Conservation (phyloP, 1,140 invertebrate species). For the Diabrotica undecimpunctata region DNA sequence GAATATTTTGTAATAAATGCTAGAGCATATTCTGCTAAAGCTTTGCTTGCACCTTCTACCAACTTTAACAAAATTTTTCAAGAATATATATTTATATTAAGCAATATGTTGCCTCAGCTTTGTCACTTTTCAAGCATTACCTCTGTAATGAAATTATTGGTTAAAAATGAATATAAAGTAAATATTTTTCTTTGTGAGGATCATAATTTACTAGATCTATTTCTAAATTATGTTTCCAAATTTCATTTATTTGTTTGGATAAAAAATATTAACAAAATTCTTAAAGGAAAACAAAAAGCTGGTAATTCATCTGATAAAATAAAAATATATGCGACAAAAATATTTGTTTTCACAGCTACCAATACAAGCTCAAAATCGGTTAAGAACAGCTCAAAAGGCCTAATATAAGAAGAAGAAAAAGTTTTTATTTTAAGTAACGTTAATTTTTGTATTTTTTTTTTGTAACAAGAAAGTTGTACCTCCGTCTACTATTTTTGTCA, state of each 20-base stretch:
- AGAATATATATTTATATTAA: background rate
- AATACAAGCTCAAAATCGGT: too few relatives aligned
- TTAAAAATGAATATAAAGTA: background rate
- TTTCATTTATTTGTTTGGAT: constrained; percentile 6
- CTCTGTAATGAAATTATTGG: background rate
- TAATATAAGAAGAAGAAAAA: too few relatives aligned
- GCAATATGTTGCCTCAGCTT: background rate
- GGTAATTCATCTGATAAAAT: background rate
- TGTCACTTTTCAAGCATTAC: background rate
- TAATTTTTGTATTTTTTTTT: too few relatives aligned
- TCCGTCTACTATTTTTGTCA: too few relatives aligned
- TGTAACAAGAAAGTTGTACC: too few relatives aligned
- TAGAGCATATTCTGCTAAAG: background rate
- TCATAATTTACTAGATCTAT: background rate
- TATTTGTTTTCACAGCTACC: too few relatives aligned
- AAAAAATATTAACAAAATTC: constrained; percentile 11
- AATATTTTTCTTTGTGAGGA: background rate
- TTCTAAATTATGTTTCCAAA: background rate
- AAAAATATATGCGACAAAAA: background rate
- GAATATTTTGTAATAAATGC: background rate
- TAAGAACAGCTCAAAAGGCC: too few relatives aligned
- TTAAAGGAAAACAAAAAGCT: background rate
- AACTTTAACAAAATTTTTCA: background rate
- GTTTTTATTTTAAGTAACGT: too few relatives aligned
- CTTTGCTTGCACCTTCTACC: background rate